phyloP scores from a whole-genome alignment of 2,113 vertebrate genomes.

The Nannobrachium achirus region DNA sequence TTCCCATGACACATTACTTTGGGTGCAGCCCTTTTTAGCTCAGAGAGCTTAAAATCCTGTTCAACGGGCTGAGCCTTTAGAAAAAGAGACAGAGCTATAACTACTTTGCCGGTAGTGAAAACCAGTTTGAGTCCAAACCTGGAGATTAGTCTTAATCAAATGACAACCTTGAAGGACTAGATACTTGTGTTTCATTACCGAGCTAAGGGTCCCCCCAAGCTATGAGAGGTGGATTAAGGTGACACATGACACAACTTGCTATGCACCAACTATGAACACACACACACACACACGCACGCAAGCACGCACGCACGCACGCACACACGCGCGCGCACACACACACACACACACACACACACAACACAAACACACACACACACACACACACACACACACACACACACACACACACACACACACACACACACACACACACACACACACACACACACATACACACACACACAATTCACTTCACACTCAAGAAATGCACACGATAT shows the following conservation, averaged over 20 bases:
- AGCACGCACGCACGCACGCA: not conserved
- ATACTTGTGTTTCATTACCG: constrained; percentile 61
- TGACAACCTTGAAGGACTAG: constrained; percentile 62
- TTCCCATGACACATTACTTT: constrained; percentile 10
- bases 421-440: too few relatives aligned
- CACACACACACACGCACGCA: not conserved
- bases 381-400: too few relatives aligned
- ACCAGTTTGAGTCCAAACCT: constrained; percentile 67
- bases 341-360: constrained; percentile 42
- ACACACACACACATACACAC: constrained; percentile 26
- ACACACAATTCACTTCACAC: constrained; percentile 41
- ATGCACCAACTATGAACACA: not conserved
- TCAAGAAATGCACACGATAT: constrained; percentile 50
- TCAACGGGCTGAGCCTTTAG: constrained; percentile 61
- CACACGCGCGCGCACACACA: constrained; percentile 17
- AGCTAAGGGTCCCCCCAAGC: constrained; percentile 36
- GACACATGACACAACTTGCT: constrained; percentile 65
- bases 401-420: too few relatives aligned
- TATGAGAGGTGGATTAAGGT: constrained; percentile 48
- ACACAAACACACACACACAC: too few relatives aligned
- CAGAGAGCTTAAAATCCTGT: constrained; percentile 60
- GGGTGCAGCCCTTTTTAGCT: constrained; percentile 48
- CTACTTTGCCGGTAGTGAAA: constrained; percentile 56
- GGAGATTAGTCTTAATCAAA: constrained; percentile 69
- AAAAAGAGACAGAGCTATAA: constrained; percentile 47